Evolutionary conservation across 2,113 vertebrate species (phyloP).

Genomic region (Athene noctua): DNA sequence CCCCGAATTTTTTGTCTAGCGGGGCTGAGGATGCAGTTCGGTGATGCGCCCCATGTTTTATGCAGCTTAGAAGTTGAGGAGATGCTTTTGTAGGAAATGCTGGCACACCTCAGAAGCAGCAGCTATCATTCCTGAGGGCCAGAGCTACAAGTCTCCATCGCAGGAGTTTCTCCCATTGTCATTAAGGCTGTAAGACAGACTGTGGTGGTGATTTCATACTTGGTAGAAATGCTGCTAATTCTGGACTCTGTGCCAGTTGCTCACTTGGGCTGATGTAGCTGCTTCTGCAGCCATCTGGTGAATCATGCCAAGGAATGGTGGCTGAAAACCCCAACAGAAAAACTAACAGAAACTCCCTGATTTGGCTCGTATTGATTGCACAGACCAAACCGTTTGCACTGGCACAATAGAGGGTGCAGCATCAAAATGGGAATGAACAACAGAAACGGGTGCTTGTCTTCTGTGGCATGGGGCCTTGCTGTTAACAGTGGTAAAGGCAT

Average conservation of each 20-base stretch:
- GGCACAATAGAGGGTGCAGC: background rate
- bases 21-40: background rate
- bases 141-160: background rate
- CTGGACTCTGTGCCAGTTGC: background rate
- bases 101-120: background rate
- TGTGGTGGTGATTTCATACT: background rate
- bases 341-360: background rate
- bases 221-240: background rate
- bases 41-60: rapidly evolving
- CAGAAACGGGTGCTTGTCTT: background rate
- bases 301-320: background rate
- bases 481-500: rapidly evolving
- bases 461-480: rapidly evolving
- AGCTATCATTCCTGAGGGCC: background rate
- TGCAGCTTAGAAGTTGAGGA: background rate
- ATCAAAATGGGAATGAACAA: background rate
- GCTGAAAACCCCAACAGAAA: background rate
- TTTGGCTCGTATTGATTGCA: background rate
- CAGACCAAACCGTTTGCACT: background rate
- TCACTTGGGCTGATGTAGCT: background rate
- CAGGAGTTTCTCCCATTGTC: background rate
- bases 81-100: background rate
- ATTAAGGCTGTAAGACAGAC: background rate
- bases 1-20: background rate
- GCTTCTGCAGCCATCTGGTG: background rate